Conservation (phyloP, 1,140 invertebrate genomes). For the Megalonaias nervosa region DNA sequence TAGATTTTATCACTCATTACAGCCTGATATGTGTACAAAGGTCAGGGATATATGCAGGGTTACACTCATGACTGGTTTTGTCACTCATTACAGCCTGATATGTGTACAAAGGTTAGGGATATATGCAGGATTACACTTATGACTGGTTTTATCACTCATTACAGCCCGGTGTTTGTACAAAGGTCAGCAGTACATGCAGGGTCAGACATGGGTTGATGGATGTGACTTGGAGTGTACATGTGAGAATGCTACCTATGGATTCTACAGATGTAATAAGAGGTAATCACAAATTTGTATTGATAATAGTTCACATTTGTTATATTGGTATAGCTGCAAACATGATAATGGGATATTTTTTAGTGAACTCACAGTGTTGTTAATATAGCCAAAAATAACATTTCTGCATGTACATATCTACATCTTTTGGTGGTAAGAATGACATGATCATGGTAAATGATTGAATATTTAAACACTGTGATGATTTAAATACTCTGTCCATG, state of each 20-base stretch:
- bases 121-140: slow-evolving; percentile 43
- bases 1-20: too few species aligned
- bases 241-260: slow-evolving; percentile 36
- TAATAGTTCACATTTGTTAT: neutral
- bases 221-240: slow-evolving; percentile 57
- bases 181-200: slow-evolving; percentile 47
- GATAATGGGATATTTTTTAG: too few species aligned
- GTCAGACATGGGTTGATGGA: slow-evolving; percentile 57
- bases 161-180: slow-evolving; percentile 60
- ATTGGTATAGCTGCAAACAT: too few species aligned
- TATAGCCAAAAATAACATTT: too few species aligned
- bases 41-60: too few species aligned
- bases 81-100: slow-evolving; percentile 41
- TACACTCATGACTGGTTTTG: too few species aligned
- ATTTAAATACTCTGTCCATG: neutral
- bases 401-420: too few species aligned
- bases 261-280: slow-evolving; percentile 35
- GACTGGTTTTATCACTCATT: neutral
- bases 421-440: too few species aligned
- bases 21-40: too few species aligned
- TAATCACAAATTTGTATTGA: slow-evolving; percentile 1
- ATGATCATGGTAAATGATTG: too few species aligned
- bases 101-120: slow-evolving; percentile 54
- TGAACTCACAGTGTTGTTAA: too few species aligned
- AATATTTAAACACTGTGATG: neutral